Percentiles rank a stretch among this genome's conserved stretches.
Conservation (phyloP, 2,113 vertebrate species). For the Leiothrix lutea region DNA sequence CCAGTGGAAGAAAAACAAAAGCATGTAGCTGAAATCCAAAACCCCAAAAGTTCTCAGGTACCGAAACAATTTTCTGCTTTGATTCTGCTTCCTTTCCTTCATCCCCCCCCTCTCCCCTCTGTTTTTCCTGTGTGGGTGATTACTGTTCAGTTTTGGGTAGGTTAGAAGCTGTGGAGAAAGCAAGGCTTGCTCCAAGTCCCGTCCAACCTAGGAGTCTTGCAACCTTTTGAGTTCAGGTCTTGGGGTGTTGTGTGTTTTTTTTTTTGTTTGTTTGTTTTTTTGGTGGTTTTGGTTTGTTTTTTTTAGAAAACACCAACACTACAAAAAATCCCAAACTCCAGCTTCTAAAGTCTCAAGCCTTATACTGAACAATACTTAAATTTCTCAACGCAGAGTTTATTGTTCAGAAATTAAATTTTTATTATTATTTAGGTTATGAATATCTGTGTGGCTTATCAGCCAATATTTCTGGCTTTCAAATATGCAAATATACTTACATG, state of each 20-base stretch:
- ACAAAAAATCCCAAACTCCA: background rate
- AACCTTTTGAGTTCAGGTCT: background rate
- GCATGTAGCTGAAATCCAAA: background rate
- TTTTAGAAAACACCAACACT: background rate
- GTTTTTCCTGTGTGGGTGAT: background rate
- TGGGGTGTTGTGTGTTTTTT: no score
- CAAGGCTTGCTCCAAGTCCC: background rate
- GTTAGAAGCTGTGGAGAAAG: background rate
- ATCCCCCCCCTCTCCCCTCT: background rate
- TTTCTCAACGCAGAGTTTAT: background rate
- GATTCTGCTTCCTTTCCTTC: background rate
- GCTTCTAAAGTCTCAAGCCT: background rate
- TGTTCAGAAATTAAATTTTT: background rate
- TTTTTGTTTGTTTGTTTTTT: no score
- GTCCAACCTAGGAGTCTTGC: background rate
- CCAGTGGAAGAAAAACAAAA: background rate
- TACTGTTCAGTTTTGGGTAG: background rate
- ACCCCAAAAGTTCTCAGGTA: background rate
- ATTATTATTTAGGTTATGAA: background rate
- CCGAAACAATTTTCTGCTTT: background rate
- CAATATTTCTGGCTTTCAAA: background rate
- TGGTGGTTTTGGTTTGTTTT: background rate
- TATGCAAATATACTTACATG: background rate
- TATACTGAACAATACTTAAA: background rate
- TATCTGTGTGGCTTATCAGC: background rate